Base-by-base conservation (phyloP, 92 coral and sea anemone genomes). In the Epizoanthus rinbou region DNA sequence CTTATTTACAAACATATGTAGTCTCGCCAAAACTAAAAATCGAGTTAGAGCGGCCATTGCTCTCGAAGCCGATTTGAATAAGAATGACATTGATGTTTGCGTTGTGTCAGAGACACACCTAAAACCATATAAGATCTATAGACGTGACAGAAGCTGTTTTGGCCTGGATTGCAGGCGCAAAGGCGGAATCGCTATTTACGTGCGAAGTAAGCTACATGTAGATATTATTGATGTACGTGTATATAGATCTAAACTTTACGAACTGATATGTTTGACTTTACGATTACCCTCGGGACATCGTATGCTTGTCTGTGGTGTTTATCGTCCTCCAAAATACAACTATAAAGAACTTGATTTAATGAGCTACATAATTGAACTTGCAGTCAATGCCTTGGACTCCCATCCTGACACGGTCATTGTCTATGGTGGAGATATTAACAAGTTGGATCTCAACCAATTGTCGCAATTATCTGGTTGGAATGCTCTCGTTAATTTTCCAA, bases 401-500 rank as follows among this genome's bases (percentile, higher is more conserved):
- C 74, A 85, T 23, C 89, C 89, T 23, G 82, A 75, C 22, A 63
- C 59, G 57, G 73, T 82, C n/a, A 21, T 89, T 73, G 86, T 86
- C 23, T 28, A 43, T 64, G 90, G 90, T 37, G 87, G 92, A 25
- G 84, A 86, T 75, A 47, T 86, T 4, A 89, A 86, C 59, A 82
- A 86, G 35, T 59, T 80, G 64, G 64, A 89, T 54, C 63, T 52
- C 18, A 54, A 64, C 80, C 37, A 64, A 23, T 69, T 89, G 19
- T 39, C 59, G 45, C 64, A 17, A 13, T 18, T 89, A 78, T 76
- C 92, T 10, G 90, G 86, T 45, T 81, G 80, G 82, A 69, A 80
- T 21, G 41, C 83, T 64, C 83, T 89, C 22, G 91, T 89, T 13
- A 86, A 84, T 73, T 91, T 91, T 50, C 86, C 91, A 47, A 88